Evolutionary conservation across 1,140 invertebrate genomes (phyloP).

Genomic region (Cydia pomonella): DNA sequence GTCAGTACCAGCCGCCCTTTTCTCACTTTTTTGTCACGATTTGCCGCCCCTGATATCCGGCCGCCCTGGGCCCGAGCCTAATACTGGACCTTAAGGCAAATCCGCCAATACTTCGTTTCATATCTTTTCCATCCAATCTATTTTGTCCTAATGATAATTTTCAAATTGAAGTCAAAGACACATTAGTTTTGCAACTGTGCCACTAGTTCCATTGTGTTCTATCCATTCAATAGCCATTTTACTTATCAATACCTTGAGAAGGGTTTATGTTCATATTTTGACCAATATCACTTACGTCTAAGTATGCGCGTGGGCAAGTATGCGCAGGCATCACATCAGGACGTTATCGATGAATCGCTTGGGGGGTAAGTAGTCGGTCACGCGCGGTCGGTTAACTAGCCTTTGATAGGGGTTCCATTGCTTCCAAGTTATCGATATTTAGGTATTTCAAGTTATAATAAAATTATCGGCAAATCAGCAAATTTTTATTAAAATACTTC

Average conservation of each 20-base stretch:
- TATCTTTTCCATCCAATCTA: too few species aligned
- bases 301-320: constrained; percentile 4
- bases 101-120: too few species aligned
- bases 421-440: background rate
- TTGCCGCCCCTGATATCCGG: too few species aligned
- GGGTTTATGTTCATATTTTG: background rate
- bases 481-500: too few species aligned
- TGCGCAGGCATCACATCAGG: constrained; percentile 1
- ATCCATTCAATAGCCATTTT: background rate
- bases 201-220: background rate
- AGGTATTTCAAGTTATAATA: too few species aligned
- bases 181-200: background rate
- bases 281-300: background rate
- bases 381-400: background rate
- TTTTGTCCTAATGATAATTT: too few species aligned
- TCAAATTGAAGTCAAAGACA: background rate
- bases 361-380: constrained; percentile 18
- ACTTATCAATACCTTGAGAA: background rate
- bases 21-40: too few species aligned
- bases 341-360: constrained; percentile 3
- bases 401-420: background rate
- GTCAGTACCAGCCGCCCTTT: too few species aligned
- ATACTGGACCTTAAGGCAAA: too few species aligned
- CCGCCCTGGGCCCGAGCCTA: too few species aligned
- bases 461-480: too few species aligned